Conservation (phyloP, 2,113 vertebrate species). For the Poeciliopsis prolifica region DNA sequence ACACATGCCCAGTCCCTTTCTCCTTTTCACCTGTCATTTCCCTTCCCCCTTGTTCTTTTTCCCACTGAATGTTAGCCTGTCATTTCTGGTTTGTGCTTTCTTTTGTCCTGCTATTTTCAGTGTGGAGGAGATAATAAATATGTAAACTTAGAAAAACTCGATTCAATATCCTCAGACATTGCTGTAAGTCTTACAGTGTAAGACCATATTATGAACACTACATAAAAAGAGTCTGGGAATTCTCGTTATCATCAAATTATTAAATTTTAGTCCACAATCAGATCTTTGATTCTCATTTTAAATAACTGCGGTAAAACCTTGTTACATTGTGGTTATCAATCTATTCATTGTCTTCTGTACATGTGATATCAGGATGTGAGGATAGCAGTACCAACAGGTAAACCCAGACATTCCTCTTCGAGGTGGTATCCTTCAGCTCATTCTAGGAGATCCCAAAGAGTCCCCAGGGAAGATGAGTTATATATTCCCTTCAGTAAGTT, state of each 20-base stretch:
- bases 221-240: too few species aligned
- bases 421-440: not conserved
- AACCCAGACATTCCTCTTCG: too few species aligned
- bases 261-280: not conserved
- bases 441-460: not conserved
- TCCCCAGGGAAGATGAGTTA: not conserved
- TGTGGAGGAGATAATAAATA: not conserved
- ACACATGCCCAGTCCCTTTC: constrained; percentile 9
- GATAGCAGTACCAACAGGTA: too few species aligned
- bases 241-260: too few species aligned
- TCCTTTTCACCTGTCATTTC: constrained; percentile 25
- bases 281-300: not conserved
- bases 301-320: not conserved
- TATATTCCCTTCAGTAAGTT: not conserved
- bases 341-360: too few species aligned
- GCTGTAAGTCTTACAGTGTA: not conserved
- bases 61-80: not conserved
- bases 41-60: not conserved
- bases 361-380: too few species aligned
- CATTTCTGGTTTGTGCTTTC: not conserved
- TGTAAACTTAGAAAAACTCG: not conserved
- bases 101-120: not conserved
- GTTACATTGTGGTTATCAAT: too few species aligned
- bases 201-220: not conserved
- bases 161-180: not conserved